Percentiles rank a stretch among this genome's conserved stretches.
phyloP scores from a whole-genome alignment of 2,797 vertebrate genomes.

The Crenuchus spilurus region DNA sequence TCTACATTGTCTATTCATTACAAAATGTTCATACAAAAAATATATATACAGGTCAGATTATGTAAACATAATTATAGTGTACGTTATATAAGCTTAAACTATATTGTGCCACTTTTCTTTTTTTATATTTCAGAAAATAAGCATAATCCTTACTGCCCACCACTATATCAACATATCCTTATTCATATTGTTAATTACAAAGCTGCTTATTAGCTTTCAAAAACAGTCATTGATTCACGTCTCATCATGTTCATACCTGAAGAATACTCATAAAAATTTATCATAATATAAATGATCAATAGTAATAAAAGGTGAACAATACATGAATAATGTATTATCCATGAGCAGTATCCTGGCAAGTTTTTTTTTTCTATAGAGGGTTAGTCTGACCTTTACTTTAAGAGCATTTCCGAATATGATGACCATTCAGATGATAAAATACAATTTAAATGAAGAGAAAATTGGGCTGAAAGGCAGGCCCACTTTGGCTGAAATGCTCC shows the following conservation, averaged over 20 bases:
- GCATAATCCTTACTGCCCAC: too few species aligned
- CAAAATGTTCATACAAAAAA: too few species aligned
- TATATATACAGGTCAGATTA: too few species aligned
- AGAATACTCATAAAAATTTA: too few species aligned
- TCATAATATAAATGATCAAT: not conserved
- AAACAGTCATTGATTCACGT: not conserved
- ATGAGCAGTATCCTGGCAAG: not conserved
- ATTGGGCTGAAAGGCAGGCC: conserved; percentile 1
- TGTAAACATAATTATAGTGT: too few species aligned
- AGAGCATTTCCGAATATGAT: not conserved
- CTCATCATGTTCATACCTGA: not conserved
- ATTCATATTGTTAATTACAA: too few species aligned
- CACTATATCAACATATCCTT: too few species aligned
- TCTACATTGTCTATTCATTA: too few species aligned
- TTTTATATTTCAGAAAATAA: too few species aligned
- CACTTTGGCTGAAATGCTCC: not conserved
- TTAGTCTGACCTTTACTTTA: not conserved
- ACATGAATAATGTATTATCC: not conserved
- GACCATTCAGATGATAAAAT: conserved; percentile 4
- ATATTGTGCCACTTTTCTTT: too few species aligned
- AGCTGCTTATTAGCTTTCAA: too few species aligned
- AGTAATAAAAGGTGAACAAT: not conserved
- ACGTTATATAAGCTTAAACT: too few species aligned
- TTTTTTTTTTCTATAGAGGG: not conserved
- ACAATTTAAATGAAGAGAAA: conserved; percentile 12